Evolutionary conservation across 2,888 invertebrate species (phyloP), one percentile per base, ranked within the genome.

Genomic region (Parnassius glacialis): DNA sequence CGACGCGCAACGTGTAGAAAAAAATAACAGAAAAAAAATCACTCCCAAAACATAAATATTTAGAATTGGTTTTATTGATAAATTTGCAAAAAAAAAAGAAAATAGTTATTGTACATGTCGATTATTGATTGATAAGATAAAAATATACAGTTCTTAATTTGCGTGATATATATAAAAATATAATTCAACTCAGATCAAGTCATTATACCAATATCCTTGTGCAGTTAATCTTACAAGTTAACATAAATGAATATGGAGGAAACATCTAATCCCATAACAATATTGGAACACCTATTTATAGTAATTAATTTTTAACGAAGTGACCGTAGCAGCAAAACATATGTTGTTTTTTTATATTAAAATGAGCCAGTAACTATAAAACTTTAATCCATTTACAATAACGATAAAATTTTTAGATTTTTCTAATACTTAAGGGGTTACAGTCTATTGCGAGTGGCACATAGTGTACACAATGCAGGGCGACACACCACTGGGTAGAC

Each of bases 11-110:
- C 16, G 53, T 25, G 12, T 42, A 48, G 16, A 60, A 34, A 11
- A 59, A 52, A 42, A 59, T 50, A 64, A 12, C 44, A 67, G 51
- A 63, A 62, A 67, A n/a, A 72, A 66, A 70, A 58, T 66, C 63
- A 68, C 63, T 60, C 65, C n/a, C 65, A 70, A 68, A 66, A 65
- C 57, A 72, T 73, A 70, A 77, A 76, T 87, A 85, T 89, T 91
- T 87, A 87, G 89, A 91, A 90, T 90, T 87, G 87, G 84, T 90
- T 90, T 91, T 89, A 90, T 90, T 90, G 85, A 90, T 89, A 86
- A 84, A 85, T 84, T 87, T 85, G 87, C 86, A 85, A 90, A 90
- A 87, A 76, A n/a, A 83, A 84, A 84, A 67, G 65, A 79, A 86
- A 90, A 86, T 84, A 84, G 79, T 85, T 87, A 87, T 90, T 90